Conservation (phyloP, 2,888 invertebrate genomes). For the Xylota sylvarum region DNA sequence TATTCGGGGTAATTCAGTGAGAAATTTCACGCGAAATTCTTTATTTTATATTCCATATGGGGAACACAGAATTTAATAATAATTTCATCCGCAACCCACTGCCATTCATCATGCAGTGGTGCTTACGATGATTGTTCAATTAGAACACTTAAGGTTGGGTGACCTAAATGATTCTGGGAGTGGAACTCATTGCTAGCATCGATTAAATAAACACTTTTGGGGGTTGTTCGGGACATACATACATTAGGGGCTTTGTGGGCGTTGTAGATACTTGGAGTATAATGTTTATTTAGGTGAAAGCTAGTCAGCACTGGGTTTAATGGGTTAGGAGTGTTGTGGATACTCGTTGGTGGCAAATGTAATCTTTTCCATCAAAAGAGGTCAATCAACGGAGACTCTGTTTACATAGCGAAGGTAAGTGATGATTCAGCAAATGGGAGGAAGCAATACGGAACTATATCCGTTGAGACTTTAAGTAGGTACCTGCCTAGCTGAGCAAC, state of each 20-base stretch:
- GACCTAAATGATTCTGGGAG: conserved; percentile 72
- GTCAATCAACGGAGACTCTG: neutral
- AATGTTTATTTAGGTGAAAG: conserved; percentile 2
- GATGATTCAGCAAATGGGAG: neutral
- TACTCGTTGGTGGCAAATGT: neutral
- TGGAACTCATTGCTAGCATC: conserved; percentile 64
- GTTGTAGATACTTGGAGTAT: neutral
- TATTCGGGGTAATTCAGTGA: conserved; percentile 35
- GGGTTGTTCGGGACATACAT: conserved; percentile 11
- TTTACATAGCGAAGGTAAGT: neutral
- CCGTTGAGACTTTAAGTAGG: too few species aligned
- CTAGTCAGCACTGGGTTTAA: neutral
- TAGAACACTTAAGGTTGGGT: conserved; percentile 72
- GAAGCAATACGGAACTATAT: too few species aligned
- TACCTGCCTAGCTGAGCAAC: too few species aligned
- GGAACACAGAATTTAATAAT: neutral
- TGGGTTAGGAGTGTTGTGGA: neutral
- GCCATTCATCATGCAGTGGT: conserved; percentile 1
- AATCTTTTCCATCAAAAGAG: neutral
- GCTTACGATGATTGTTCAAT: conserved; percentile 69
- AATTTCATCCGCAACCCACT: conserved; percentile 10
- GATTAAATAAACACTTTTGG: conserved; percentile 66
- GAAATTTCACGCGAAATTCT: conserved; percentile 66
- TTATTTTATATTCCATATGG: conserved; percentile 3
- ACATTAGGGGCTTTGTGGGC: neutral